Base-by-base conservation (phyloP, 2,113 vertebrate species). In the Ursus arctos region DNA sequence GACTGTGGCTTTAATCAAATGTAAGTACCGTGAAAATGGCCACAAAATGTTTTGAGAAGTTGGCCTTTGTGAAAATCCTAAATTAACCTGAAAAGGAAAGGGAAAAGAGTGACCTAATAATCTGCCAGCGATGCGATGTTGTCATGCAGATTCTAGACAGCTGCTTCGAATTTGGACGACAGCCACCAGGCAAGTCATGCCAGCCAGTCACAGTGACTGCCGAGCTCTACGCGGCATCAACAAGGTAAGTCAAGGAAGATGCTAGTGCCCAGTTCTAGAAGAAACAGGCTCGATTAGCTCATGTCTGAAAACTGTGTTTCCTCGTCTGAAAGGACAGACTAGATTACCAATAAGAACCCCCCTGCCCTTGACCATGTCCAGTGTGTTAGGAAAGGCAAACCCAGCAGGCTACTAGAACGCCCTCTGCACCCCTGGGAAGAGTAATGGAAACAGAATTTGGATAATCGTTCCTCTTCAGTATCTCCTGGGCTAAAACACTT, bases 1-100 rank as follows among this genome's bases (percentile, higher is more conserved):
- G 83, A 18, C 83, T 94, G 28, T 26, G 22, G 43, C 15, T 96
- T 93, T 63, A 81, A 61, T 77, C 72, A 96, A 92, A 94, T 43
- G 51, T 71, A 81, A 97, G 19, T 53, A 76, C 43, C 57, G 16
- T 79, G 49, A 77, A 86, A 53, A 79, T 3, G 16, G 59, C 26
- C 91, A 83, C 11, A 63, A 63, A 80, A 74, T 5, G 31, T 43
- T 43, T 43, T 61, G 65, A 61, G 33, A 69, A 84, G 26, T 55
- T 13, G 13, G 21, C n/a, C n/a, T 72, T 36, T 19, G 11, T 28
- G 47, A 82, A 92, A 72, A 31, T 19, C 61, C 79, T 40, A 22
- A 90, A 8, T 31, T 16, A 84, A 65, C 40, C 63, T 7, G 7
- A 72, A 69, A 71, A 69, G 57, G 76, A 91, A 80, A 51, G 16